Percentiles rank a stretch among this genome's conserved stretches.
Conservation (phyloP, 2,797 vertebrate species). For the Leuciscus waleckii region DNA sequence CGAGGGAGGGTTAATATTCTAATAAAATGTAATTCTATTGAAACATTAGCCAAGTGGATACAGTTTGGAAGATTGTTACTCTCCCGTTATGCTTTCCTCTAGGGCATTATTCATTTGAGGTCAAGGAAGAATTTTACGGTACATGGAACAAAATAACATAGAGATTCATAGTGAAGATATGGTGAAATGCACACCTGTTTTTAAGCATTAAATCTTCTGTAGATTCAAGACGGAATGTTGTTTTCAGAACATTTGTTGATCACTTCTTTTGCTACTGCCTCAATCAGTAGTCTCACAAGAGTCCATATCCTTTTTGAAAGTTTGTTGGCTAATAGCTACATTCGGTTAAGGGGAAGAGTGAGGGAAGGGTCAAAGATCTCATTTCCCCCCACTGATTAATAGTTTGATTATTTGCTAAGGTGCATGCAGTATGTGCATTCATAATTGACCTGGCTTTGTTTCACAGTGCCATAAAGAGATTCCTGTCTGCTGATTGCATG, state of each 20-base stretch:
- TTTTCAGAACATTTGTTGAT: conserved; percentile 10
- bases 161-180: conserved; percentile 36
- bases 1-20: conserved; percentile 11
- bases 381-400: conserved; percentile 52
- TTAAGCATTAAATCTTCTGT: neutral
- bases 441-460: conserved; percentile 50
- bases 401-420: conserved; percentile 45
- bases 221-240: conserved; percentile 30
- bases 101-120: conserved; percentile 27
- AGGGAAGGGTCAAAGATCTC: conserved; percentile 28
- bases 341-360: conserved; percentile 2
- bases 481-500: conserved; percentile 18
- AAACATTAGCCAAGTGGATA: conserved; percentile 40
- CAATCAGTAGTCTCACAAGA: conserved; percentile 14
- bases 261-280: neutral
- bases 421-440: conserved; percentile 17
- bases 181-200: conserved; percentile 29
- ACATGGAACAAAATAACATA: conserved; percentile 11
- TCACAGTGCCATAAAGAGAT: conserved; percentile 19
- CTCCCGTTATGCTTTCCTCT: conserved; percentile 14
- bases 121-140: conserved; percentile 5
- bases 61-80: conserved; percentile 34
- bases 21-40: conserved; percentile 16
- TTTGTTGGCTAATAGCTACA: conserved; percentile 21
- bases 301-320: neutral